Conservation (phyloP, 2,113 vertebrate species). For the Nycticryphes semicollaris region DNA sequence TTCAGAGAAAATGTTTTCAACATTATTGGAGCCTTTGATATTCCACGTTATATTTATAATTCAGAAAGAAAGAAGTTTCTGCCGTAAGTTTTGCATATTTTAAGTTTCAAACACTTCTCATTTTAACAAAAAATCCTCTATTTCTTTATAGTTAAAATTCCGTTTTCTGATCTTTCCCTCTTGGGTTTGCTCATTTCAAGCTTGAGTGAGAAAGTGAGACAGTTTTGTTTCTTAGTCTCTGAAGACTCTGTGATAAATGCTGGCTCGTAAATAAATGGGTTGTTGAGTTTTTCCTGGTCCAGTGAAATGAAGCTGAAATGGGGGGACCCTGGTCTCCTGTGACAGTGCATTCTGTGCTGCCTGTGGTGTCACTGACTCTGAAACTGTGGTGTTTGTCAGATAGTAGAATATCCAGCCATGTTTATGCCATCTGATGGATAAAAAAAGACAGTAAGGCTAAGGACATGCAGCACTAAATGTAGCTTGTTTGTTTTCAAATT, state of each 20-base stretch:
- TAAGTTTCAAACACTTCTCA: not conserved
- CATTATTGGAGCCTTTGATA: conserved; percentile 94
- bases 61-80: conserved; percentile 94
- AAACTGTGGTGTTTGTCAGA: not conserved
- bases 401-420: not conserved
- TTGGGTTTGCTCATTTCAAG: not conserved
- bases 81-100: conserved; percentile 82
- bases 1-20: conserved; percentile 94
- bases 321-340: not conserved
- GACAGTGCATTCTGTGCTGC: not conserved
- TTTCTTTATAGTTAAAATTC: not conserved
- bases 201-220: not conserved
- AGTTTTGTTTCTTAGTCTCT: not conserved
- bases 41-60: conserved; percentile 92
- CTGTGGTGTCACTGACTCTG: not conserved
- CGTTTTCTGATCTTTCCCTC: not conserved
- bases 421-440: not conserved
- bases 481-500: not conserved
- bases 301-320: not conserved
- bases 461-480: not conserved
- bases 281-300: not conserved
- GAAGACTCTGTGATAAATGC: not conserved
- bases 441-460: not conserved
- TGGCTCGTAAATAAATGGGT: not conserved
- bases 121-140: not conserved